Evolutionary conservation across 2,888 invertebrate species (phyloP), one percentile per base, ranked within the genome.

Genomic region (Mythimna pallens): DNA sequence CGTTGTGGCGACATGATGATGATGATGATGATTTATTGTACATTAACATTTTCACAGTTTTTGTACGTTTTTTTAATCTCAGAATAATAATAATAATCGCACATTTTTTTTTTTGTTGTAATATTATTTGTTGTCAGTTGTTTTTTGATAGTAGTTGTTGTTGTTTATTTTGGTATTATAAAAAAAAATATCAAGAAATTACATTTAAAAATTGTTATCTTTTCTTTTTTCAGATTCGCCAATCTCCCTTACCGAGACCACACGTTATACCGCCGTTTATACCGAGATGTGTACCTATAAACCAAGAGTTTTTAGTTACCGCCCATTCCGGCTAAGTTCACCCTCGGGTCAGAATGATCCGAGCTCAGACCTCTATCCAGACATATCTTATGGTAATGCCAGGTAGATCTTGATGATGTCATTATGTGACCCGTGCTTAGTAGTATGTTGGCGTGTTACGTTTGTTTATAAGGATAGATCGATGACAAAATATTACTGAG

Each of bases 221-320:
- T 80, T 40, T 67, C 43, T 47, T 66, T 72, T 84, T 85, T 69
- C 87, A 82, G 76, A 73, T 47, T 62, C 81, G 84, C 84, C 47
- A 52, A 14, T 65, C 70, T 54, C 76, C 63, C 30, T 9, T 61
- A 69, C 71, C 79, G 55, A 65, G 47, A 67, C 85, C 88, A 81
- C 78, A 77, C 83, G 55, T 78, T 74, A 70, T 65, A 73, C 84
- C 84, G 86, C 86, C 82, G 86, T 90, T 90, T 85, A 81, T 82
- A 86, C 86, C 82, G 85, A 82, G 84, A 90, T 85, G 86, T 79
- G 77, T 88, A 80, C 79, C 84, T 88, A 89, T 91, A 90, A 89
- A 90, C 88, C 82, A 73, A 82, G 89, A 89, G 91, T 92, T 92
- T 92, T 93, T 92, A 92, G 91, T 90, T 90, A 88, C 89, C 86